Evolutionary conservation across 2,113 vertebrate genomes (phyloP).

Genomic region (Halichoeres trimaculatus): DNA sequence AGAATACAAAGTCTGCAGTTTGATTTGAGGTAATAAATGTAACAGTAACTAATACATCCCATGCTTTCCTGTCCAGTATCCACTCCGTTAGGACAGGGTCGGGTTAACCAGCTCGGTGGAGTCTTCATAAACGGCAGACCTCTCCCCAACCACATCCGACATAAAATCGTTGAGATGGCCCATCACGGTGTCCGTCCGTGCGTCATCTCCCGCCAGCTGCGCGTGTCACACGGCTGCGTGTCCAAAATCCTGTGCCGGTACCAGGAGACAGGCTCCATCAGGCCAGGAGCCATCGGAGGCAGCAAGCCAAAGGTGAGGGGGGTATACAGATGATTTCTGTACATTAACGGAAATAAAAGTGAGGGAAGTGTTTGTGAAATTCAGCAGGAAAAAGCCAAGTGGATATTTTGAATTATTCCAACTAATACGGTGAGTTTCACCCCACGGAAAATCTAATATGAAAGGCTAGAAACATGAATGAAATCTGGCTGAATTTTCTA

Average conservation of each 20-base stretch:
- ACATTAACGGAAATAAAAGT: too few relatives aligned
- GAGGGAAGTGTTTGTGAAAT: neutral
- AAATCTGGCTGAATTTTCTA: too few relatives aligned
- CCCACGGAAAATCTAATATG: neutral
- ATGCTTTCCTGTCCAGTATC: conserved; percentile 85
- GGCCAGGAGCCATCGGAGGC: conserved; percentile 96
- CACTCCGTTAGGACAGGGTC: conserved; percentile 96
- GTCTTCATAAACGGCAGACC: conserved; percentile 99
- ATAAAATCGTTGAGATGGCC: conserved; percentile 99
- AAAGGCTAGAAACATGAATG: too few relatives aligned
- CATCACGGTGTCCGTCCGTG: conserved; percentile 97
- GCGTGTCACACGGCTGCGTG: conserved; percentile 98
- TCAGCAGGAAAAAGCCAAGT: neutral
- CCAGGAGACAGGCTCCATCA: conserved; percentile 98
- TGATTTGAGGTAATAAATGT: neutral
- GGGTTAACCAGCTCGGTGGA: conserved; percentile 98
- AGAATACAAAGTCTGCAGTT: neutral
- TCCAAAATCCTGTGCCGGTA: conserved; percentile 99
- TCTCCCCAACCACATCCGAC: conserved; percentile 97
- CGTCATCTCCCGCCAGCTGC: conserved; percentile 97
- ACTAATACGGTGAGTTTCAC: neutral
- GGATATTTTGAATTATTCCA: too few relatives aligned
- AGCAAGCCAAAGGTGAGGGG: conserved; percentile 99
- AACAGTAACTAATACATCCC: neutral
- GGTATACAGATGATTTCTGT: conserved; percentile 5